phyloP scores from a whole-genome alignment of 2,113 vertebrate genomes.

The Bettongia penicillata region DNA sequence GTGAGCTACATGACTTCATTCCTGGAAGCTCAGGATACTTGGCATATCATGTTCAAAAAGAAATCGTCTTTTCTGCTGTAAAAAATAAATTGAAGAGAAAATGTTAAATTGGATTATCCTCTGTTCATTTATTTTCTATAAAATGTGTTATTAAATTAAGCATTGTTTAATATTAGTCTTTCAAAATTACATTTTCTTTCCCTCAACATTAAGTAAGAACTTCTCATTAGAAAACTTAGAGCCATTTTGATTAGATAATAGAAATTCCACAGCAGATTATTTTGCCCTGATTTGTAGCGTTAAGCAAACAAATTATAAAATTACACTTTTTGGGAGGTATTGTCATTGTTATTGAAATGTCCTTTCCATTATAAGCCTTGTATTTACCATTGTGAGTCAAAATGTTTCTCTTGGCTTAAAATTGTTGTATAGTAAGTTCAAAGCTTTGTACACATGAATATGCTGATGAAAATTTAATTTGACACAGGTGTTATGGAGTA shows the following conservation, averaged over 20 bases:
- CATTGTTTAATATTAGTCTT: constrained; percentile 25
- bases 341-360: constrained; percentile 45
- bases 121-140: constrained; percentile 53
- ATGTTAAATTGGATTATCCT: not conserved
- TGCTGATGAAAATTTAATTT: constrained; percentile 43
- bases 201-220: constrained; percentile 26
- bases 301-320: constrained; percentile 22
- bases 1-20: constrained; percentile 83
- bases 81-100: constrained; percentile 78
- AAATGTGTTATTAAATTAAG: constrained; percentile 35
- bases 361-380: constrained; percentile 24
- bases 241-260: constrained; percentile 41
- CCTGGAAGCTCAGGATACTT: constrained; percentile 80
- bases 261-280: constrained; percentile 3
- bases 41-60: constrained; percentile 78
- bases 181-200: constrained; percentile 30
- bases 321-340: constrained; percentile 6
- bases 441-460: constrained; percentile 4
- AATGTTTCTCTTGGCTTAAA: constrained; percentile 43
- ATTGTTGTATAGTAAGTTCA: constrained; percentile 35
- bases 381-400: not conserved
- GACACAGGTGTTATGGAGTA: constrained; percentile 52
- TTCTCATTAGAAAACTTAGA: constrained; percentile 44
- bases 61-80: constrained; percentile 58
- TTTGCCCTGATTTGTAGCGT: not conserved